phyloP scores from a whole-genome alignment of 64 coral and sea anemone species.

The Dendronephthya gigantea region DNA sequence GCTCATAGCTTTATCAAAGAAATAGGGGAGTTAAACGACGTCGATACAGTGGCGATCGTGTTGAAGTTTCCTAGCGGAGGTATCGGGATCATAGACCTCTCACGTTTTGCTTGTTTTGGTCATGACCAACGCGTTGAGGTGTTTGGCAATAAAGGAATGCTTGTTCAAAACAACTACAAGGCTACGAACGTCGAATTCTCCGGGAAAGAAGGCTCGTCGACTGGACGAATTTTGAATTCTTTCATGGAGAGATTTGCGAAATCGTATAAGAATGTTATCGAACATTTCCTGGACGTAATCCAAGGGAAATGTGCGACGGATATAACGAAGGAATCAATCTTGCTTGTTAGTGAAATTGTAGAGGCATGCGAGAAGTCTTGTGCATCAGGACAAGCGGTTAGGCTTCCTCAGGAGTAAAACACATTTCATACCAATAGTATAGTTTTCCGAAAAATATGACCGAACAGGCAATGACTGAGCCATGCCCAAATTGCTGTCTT shows the following conservation, averaged over 20 bases:
- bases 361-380: conserved; percentile 65
- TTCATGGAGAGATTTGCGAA: conserved; percentile 61
- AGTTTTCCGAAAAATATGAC: not conserved
- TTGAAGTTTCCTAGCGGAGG: conserved; percentile 83
- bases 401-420: not conserved
- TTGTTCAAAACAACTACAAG: conserved; percentile 43
- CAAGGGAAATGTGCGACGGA: conserved; percentile 31
- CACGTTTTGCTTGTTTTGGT: conserved; percentile 50
- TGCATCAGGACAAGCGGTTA: conserved; percentile 41
- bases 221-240: conserved; percentile 13
- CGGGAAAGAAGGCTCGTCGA: not conserved
- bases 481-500: too few relatives aligned
- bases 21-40: conserved; percentile 49
- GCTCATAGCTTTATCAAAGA: conserved; percentile 56
- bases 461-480: too few relatives aligned
- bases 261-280: conserved; percentile 32
- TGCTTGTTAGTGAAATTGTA: conserved; percentile 42
- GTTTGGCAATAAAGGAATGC: conserved; percentile 71
- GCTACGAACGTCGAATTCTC: conserved; percentile 26
- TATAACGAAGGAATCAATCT: conserved; percentile 37
- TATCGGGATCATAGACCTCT: conserved; percentile 63
- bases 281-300: conserved; percentile 71
- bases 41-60: conserved; percentile 61
- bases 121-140: conserved; percentile 83
- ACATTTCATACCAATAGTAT: not conserved